A percentile compares a stretch with the other conserved stretches of the same genome.
Evolutionary conservation across 2,888 invertebrate species (phyloP).

Genomic region (Lochmaea capreae): DNA sequence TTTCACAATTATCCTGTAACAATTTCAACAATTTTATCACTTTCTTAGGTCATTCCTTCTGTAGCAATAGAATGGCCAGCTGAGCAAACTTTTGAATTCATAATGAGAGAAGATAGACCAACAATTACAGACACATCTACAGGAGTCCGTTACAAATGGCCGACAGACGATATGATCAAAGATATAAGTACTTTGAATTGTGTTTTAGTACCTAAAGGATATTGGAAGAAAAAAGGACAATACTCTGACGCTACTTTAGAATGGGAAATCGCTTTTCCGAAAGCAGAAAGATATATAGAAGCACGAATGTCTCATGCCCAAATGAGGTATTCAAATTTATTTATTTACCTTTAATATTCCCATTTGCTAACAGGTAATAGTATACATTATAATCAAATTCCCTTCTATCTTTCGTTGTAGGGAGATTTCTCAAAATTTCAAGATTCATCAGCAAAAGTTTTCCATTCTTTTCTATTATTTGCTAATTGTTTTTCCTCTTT

Average conservation of each 20-base stretch:
- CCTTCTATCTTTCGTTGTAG: too few relatives aligned
- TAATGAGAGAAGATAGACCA: slow-evolving; percentile 68
- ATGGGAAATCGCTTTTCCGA: slow-evolving; percentile 84
- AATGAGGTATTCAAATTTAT: slow-evolving; percentile 68
- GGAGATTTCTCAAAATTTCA: too few relatives aligned
- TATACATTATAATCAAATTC: too few relatives aligned
- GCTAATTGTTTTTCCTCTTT: too few relatives aligned
- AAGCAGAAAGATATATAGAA: slow-evolving; percentile 81
- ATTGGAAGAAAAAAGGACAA: slow-evolving; percentile 71
- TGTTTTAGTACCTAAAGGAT: slow-evolving; percentile 78
- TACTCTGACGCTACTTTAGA: slow-evolving; percentile 69
- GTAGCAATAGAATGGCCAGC: slow-evolving; percentile 80
- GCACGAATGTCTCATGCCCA: slow-evolving; percentile 79
- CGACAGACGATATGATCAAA: slow-evolving; percentile 75
- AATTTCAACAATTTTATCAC: too few relatives aligned
- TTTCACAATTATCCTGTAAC: too few relatives aligned
- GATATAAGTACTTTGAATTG: slow-evolving; percentile 77
- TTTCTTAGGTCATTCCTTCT: slow-evolving; percentile 74
- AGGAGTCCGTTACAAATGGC: slow-evolving; percentile 74
- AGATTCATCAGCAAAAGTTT: too few relatives aligned
- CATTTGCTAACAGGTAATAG: too few relatives aligned
- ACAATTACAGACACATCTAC: slow-evolving; percentile 54
- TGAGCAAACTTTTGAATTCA: slow-evolving; percentile 78
- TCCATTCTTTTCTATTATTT: too few relatives aligned
- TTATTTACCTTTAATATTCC: too few relatives aligned